phyloP scores from a whole-genome alignment of 2,888 invertebrate species.

The Gibbula magus region DNA sequence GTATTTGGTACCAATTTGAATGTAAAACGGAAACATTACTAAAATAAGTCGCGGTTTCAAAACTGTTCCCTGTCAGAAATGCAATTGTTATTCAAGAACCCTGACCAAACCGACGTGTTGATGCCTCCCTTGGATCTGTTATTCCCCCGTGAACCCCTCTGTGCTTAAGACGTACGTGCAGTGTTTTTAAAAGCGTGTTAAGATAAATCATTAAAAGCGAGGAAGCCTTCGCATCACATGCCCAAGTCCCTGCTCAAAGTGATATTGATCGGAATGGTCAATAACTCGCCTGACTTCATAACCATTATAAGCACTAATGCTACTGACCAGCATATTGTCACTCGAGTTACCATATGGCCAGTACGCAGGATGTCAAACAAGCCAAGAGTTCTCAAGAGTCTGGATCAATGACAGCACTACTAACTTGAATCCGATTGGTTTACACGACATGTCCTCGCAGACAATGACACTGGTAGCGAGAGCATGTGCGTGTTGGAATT shows the following conservation, averaged over 20 bases:
- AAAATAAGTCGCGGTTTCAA: too few relatives aligned
- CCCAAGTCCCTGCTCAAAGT: background rate
- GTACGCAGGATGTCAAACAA: background rate
- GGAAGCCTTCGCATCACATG: background rate
- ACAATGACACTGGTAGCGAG: too few relatives aligned
- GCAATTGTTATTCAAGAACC: too few relatives aligned
- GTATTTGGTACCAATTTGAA: too few relatives aligned
- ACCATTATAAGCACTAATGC: slow-evolving; percentile 1
- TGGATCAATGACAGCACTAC: background rate
- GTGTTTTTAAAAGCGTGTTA: background rate
- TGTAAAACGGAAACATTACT: too few relatives aligned
- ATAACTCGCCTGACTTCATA: slow-evolving; percentile 11
- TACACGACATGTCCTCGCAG: too few relatives aligned
- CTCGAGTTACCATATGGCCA: background rate
- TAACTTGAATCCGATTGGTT: background rate
- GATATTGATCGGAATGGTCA: slow-evolving; percentile 9
- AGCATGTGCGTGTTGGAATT: too few relatives aligned
- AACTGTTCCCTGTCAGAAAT: too few relatives aligned
- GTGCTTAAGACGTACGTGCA: too few relatives aligned
- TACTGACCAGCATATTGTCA: background rate
- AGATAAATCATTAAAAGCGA: background rate
- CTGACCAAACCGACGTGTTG: too few relatives aligned
- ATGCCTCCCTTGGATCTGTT: too few relatives aligned
- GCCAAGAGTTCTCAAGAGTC: background rate
- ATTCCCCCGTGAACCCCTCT: too few relatives aligned